These are phyloP conservation scores for Dolichoris vasculosae DNA, from an alignment of 1,140 invertebrate species.

Conservation along the genomic window DNA sequence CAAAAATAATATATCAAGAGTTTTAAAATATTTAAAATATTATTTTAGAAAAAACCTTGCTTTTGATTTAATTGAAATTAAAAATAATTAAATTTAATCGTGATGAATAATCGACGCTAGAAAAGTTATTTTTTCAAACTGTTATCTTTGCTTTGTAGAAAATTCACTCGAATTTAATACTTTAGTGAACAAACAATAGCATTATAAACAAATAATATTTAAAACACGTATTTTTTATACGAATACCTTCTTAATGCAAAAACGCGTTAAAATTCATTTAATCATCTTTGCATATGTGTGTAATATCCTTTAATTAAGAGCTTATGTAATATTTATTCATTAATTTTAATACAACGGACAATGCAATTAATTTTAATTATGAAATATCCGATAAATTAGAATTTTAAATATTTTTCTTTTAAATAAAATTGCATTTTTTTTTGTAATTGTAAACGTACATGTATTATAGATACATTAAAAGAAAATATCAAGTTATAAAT, in stretches of 20 bases:
- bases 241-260: not conserved
- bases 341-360: not conserved
- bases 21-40: too few species aligned
- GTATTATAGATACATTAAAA: not conserved
- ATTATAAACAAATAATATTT: not conserved
- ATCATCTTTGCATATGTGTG: not conserved
- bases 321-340: not conserved
- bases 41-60: too few species aligned
- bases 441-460: not conserved
- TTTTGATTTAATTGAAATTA: too few species aligned
- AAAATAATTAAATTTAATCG: too few species aligned
- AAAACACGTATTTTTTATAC: too few species aligned
- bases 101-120: too few species aligned
- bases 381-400: not conserved
- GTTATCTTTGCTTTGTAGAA: too few species aligned
- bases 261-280: not conserved
- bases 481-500: not conserved
- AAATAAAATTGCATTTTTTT: too few species aligned
- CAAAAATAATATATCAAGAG: too few species aligned
- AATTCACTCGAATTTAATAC: too few species aligned
- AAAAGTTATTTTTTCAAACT: too few species aligned
- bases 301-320: not conserved
- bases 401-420: not conserved
- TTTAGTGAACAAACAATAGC: too few species aligned
- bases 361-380: conserved; percentile 14